phyloP scores from a whole-genome alignment of 2,113 vertebrate species.

The Murina feae region DNA sequence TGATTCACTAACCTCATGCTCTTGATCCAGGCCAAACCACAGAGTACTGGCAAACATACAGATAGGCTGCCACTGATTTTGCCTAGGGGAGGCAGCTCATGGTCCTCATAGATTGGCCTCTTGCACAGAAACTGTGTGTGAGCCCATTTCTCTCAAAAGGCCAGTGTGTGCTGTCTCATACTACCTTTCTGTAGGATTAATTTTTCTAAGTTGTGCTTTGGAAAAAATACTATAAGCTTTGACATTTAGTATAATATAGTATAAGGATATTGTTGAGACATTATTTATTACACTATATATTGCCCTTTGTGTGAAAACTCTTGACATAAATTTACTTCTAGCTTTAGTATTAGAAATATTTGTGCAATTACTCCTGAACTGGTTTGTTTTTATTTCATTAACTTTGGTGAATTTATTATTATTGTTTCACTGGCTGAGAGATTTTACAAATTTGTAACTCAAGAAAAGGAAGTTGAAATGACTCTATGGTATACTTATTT shows the following conservation, averaged over 20 bases:
- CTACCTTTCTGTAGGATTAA: background rate
- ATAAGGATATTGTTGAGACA: background rate
- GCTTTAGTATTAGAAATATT: background rate
- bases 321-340: background rate
- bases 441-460: background rate
- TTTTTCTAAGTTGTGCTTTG: background rate
- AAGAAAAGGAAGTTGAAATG: background rate
- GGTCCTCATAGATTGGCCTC: background rate
- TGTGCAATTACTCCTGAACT: background rate
- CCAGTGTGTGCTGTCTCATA: background rate
- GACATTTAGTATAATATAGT: background rate
- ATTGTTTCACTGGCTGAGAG: background rate
- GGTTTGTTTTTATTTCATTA: conserved; percentile 19
- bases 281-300: background rate
- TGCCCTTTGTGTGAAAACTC: background rate
- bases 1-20: background rate
- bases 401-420: conserved; percentile 1
- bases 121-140: background rate
- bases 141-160: background rate
- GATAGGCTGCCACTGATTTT: background rate
- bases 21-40: background rate
- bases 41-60: background rate
- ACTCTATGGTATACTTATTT: background rate
- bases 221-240: background rate
- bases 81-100: background rate